Percentiles rank a stretch among this genome's conserved stretches.
phyloP scores from a whole-genome alignment of 2,888 invertebrate species.

The Pristionchus mayeri region DNA sequence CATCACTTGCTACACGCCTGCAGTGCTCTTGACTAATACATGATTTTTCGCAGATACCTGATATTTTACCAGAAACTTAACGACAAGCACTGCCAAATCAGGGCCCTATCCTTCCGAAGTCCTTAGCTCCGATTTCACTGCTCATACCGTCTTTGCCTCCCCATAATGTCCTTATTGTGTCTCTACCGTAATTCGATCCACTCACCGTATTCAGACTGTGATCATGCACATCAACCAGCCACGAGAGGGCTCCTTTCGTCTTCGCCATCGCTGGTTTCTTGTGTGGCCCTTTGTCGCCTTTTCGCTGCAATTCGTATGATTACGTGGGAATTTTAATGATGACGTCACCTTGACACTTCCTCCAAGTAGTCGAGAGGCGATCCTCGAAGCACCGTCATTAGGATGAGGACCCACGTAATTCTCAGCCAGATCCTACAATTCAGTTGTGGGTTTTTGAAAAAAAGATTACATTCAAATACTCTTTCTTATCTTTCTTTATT shows the following conservation, averaged over 20 bases:
- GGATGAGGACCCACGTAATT: slow-evolving; percentile 74
- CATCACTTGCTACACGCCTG: no score
- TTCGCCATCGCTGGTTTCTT: slow-evolving; percentile 41
- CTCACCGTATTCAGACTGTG: slow-evolving; percentile 66
- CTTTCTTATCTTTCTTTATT: no score
- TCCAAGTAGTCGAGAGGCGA: slow-evolving; percentile 72
- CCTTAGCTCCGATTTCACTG: no score
- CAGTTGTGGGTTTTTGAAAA: neutral
- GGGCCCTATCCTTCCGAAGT: no score
- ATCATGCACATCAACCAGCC: slow-evolving; percentile 78
- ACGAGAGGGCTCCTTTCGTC: slow-evolving; percentile 77
- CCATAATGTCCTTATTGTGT: neutral
- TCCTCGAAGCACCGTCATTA: slow-evolving; percentile 74
- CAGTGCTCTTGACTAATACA: no score
- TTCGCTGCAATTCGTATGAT: slow-evolving; percentile 15
- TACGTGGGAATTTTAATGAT: neutral
- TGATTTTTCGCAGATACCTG: no score
- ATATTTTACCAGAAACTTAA: no score
- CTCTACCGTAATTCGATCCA: neutral
- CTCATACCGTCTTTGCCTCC: no score
- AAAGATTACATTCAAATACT: no score
- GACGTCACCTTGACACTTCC: slow-evolving; percentile 69
- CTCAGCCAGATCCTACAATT: slow-evolving; percentile 56
- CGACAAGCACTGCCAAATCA: no score
- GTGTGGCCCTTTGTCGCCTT: slow-evolving; percentile 46